Percentiles rank a stretch among this genome's conserved stretches.
Conservation (phyloP, 2,888 invertebrate species). For the Sarcophaga variegata region DNA sequence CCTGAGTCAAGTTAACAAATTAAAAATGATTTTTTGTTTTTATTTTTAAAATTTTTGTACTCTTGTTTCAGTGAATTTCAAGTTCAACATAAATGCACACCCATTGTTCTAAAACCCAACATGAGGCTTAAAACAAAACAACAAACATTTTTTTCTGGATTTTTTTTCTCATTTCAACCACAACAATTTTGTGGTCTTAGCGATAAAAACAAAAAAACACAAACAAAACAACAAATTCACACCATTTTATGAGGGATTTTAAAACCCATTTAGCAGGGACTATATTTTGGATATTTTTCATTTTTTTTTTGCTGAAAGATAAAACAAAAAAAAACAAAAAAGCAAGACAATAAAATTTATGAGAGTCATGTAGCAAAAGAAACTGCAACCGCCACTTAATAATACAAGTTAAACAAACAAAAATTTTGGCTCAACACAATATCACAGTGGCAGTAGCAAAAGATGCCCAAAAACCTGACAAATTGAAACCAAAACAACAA, state of each 20-base stretch:
- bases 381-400: conserved; percentile 44
- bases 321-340: conserved; percentile 12
- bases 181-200: background rate
- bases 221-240: conserved; percentile 22
- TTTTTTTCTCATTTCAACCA: conserved; percentile 1
- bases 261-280: conserved; percentile 32
- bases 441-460: conserved; percentile 8
- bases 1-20: conserved; percentile 32
- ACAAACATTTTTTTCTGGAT: background rate
- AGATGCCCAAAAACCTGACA: conserved; percentile 38
- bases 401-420: conserved; percentile 11
- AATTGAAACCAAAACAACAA: conserved; percentile 25
- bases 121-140: conserved; percentile 14
- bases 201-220: background rate
- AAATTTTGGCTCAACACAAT: background rate
- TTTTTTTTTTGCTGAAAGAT: background rate
- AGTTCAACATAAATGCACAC: conserved; percentile 56
- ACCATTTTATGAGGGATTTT: conserved; percentile 17
- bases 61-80: conserved; percentile 41
- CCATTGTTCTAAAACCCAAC: conserved; percentile 55
- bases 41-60: background rate
- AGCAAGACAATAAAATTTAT: conserved; percentile 48
- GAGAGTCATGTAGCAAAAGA: conserved; percentile 49
- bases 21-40: conserved; percentile 15
- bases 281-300: background rate